These are phyloP conservation scores for Emys orbicularis DNA, from an alignment of 2,797 vertebrate genomes.

Conservation along the genomic window DNA sequence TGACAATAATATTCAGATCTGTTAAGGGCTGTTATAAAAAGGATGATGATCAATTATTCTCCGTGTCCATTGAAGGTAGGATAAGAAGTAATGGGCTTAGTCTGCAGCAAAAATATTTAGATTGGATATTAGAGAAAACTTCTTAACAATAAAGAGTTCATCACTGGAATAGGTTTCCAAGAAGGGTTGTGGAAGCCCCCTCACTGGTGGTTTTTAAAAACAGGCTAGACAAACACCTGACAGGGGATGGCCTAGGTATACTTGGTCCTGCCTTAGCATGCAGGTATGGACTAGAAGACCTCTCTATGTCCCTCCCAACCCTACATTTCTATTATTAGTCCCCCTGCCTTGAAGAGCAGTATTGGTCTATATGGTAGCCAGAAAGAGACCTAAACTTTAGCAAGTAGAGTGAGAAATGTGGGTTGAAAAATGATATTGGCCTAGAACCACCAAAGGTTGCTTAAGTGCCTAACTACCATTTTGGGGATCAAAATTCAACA, in stretches of 20 bases:
- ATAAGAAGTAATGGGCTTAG: too few species aligned
- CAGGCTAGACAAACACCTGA: neutral
- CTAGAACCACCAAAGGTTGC: too few species aligned
- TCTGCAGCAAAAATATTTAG: neutral
- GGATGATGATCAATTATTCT: neutral
- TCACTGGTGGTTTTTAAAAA: neutral
- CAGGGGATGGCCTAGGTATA: neutral
- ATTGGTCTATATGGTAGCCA: neutral
- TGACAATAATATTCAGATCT: neutral
- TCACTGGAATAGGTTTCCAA: neutral
- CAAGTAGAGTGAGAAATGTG: too few species aligned
- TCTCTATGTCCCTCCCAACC: neutral
- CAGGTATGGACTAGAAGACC: neutral
- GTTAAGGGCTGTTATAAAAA: neutral
- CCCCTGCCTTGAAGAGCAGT: neutral
- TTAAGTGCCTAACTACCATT: too few species aligned
- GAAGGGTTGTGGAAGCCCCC: neutral
- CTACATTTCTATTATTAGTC: too few species aligned
- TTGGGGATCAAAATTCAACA: too few species aligned
- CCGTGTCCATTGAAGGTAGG: too few species aligned
- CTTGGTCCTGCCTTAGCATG: neutral
- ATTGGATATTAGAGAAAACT: neutral
- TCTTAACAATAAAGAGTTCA: neutral
- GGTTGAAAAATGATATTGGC: too few species aligned
- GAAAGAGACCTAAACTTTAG: neutral